phyloP scores from a whole-genome alignment of 2,888 invertebrate genomes.

The Thelaira solivaga region DNA sequence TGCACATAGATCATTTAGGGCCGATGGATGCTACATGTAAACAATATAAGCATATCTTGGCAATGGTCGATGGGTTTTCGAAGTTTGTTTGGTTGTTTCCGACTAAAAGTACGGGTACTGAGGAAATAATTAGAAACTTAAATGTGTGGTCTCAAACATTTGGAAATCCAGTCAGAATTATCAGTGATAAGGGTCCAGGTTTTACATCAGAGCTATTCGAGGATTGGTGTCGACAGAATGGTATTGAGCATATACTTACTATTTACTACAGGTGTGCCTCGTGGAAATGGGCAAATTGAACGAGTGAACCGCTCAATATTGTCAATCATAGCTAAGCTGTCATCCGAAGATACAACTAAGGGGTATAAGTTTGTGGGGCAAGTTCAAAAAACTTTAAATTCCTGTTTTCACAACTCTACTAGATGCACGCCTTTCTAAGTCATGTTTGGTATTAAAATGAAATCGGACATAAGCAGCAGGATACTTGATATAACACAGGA shows the following conservation, averaged over 20 bases:
- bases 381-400: constrained; percentile 24
- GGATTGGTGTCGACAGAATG: not conserved
- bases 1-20: no score
- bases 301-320: constrained; percentile 4
- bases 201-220: not conserved
- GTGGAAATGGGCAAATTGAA: constrained; percentile 35
- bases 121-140: not conserved
- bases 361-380: not conserved
- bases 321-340: constrained; percentile 1
- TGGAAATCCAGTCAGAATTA: not conserved
- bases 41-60: not conserved
- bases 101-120: not conserved
- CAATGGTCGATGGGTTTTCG: not conserved
- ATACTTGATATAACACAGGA: constrained; percentile 2
- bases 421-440: constrained; percentile 28
- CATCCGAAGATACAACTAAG: not conserved
- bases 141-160: not conserved
- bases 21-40: not conserved
- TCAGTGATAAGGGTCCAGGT: constrained; percentile 1
- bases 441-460: constrained; percentile 25
- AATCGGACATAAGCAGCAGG: not conserved
- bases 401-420: constrained; percentile 20
- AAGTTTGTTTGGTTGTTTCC: constrained; percentile 13
- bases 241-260: constrained; percentile 56
- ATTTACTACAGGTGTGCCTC: constrained; percentile 45